phyloP scores from a whole-genome alignment of 1,140 invertebrate genomes.

The Chrysopa pallens region DNA sequence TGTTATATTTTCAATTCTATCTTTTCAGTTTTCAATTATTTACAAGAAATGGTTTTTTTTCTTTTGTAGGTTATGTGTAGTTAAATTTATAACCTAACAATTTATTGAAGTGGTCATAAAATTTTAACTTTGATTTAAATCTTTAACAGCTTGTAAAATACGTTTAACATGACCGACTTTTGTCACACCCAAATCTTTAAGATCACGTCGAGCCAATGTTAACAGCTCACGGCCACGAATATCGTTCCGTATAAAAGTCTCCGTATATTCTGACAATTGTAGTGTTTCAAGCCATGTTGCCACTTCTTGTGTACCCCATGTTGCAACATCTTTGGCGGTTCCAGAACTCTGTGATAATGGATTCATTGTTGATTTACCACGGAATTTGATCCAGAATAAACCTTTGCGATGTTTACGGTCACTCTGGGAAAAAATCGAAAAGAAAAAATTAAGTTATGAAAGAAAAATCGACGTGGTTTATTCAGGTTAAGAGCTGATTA shows the following conservation, averaged over 20 bases:
- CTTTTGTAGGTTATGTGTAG: no score
- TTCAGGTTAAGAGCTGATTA: no score
- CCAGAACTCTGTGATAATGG: slow-evolving; percentile 23
- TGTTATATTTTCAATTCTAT: no score
- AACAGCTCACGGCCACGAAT: slow-evolving; percentile 80
- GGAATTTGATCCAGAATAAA: slow-evolving; percentile 39
- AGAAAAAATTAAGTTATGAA: no score
- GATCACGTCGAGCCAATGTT: slow-evolving; percentile 63
- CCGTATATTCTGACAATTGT: slow-evolving; percentile 72
- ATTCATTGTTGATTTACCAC: slow-evolving; percentile 19
- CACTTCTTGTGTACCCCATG: slow-evolving; percentile 54
- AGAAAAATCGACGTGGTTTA: no score
- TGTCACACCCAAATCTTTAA: slow-evolving; percentile 77
- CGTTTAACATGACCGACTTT: slow-evolving; percentile 92
- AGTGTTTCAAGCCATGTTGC: slow-evolving; percentile 74
- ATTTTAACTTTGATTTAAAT: slow-evolving; percentile 33
- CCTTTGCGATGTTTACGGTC: slow-evolving; percentile 36
- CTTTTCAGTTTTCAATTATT: no score
- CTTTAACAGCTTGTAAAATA: slow-evolving; percentile 80
- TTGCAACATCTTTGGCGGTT: slow-evolving; percentile 28
- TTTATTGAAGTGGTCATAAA: no score
- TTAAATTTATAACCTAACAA: no score
- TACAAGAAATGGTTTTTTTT: no score
- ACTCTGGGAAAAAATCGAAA: slow-evolving; percentile 18
- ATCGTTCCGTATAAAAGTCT: slow-evolving; percentile 74